Base-by-base conservation (phyloP, 2,888 invertebrate genomes). In the Meandrusa payeni region DNA sequence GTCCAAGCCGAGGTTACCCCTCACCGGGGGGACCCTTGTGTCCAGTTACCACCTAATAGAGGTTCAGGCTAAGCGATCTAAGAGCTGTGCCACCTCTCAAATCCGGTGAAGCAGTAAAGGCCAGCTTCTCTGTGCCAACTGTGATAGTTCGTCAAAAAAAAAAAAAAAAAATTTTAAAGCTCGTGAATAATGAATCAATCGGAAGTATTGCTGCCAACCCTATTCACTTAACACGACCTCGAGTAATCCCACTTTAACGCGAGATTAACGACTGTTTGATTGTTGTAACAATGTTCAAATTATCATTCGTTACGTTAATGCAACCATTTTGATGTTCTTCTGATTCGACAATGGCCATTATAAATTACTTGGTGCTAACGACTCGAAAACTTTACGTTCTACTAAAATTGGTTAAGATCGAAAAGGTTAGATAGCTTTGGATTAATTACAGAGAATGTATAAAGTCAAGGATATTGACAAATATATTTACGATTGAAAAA, bases 251-350 rank as follows among this genome's bases (percentile, higher is more conserved):
- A 36, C 15, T 26, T 36, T 36, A 26, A 36, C 24, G 15, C 3
- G 36, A 26, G 24, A 36, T 36, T 36, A 36, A 36, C 15, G 9
- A 19, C 11, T 17, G 1, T 27, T 27, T 27, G 12, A 37, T 37
- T 3, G 20, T n/a, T 28, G 20, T n/a, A 37, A 28, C 26, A 22
- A 24, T 17, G 6, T 28, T 37, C 10, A 37, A 37, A 37, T 15
- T 11, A 37, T 19, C 19, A 27, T 37, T 20, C 12, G 12, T 28
- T 17, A 9, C 9, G 5, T 1, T 17, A 17, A 26, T 10, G 24
- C 10, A 11, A 32, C 32, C 5, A 1, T 5, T 6, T 2, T 3
- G 33, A 7, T 7, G 11, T 6, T 11, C 10, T 26, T n/a, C 6
- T 27, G n/a, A 13, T 12, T 27, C 4, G 2, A 22, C 11, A 32